A percentile compares a stretch with the other conserved stretches of the same genome.
phyloP scores from a whole-genome alignment of 2,888 invertebrate species.

The Polyommatus iphigenia region DNA sequence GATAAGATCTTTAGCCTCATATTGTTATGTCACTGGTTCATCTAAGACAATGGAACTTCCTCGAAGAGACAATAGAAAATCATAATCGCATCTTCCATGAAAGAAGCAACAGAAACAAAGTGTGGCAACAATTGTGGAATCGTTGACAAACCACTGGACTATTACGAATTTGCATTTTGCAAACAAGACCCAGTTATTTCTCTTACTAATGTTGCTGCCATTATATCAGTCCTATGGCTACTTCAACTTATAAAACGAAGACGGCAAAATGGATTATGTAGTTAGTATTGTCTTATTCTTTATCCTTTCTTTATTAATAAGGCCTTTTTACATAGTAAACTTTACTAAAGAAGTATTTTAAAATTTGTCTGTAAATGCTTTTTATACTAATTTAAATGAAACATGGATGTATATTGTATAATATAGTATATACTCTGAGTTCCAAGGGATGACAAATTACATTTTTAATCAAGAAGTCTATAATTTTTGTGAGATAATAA shows the following conservation, averaged over 20 bases:
- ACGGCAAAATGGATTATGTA: background rate
- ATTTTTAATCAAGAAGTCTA: too few species aligned
- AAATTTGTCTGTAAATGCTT: too few species aligned
- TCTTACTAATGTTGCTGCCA: background rate
- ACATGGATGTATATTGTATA: too few species aligned
- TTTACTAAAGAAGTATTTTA: too few species aligned
- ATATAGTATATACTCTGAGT: too few species aligned
- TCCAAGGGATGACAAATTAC: too few species aligned
- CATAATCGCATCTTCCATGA: conserved; percentile 12
- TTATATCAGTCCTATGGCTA: background rate
- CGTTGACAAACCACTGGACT: background rate
- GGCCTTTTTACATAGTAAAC: too few species aligned
- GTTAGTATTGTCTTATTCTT: too few species aligned
- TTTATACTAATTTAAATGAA: too few species aligned
- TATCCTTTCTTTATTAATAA: too few species aligned
- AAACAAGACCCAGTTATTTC: background rate
- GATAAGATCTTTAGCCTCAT: background rate
- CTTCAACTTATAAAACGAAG: background rate
- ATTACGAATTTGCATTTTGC: background rate
- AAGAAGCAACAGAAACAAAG: conserved; percentile 2
- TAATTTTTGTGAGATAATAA: too few species aligned
- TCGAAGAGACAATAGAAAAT: conserved; percentile 6
- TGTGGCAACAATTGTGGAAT: conserved; percentile 6
- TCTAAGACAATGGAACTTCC: conserved; percentile 4
- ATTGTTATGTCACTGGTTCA: conserved; percentile 1